Evolutionary conservation across 2,797 vertebrate genomes (phyloP), one percentile per base, ranked within the genome.

Genomic region (Halcyon leucocephala): DNA sequence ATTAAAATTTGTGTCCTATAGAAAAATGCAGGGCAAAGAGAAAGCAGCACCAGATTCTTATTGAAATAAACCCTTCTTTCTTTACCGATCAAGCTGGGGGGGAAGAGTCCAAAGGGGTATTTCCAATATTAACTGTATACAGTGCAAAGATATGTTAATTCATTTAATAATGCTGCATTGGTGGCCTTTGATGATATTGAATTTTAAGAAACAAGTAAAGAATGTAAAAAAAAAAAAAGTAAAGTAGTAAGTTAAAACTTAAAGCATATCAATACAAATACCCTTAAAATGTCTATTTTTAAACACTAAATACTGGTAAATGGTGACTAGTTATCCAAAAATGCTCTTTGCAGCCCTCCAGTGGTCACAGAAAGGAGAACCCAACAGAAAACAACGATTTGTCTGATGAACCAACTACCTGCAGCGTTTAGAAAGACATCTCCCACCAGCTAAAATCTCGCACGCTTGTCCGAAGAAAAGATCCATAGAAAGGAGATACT

Each of bases 281-380:
- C 80, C 84, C 49, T 60, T 86, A 73, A 94, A 96, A 93, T 9
- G 20, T 24, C 79, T 95, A 60, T 85, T 96, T 96, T 95, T 61
- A 86, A 97, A 72, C 31, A 84, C 72, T 82, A 93, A 10, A 69
- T 39, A 77, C 37, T 35, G 18, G 66, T 21, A 92, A 76, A 89
- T 46, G 11, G 31, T 29, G 24, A n/a, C 21, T 58, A 28, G n/a
- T n/a, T 73, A n/a, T 14, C 52, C 58, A 93, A 82, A 86, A 90
- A 58, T 61, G 90, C 97, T 97, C 98, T 98, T 94, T 98, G 97
- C 97, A 94, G 97, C 98, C 98, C 97, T 95, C 98, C 81, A 96
- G 97, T 76, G 98, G 98, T 37, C 64, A 71, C n/a, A n/a, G n/a
- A n/a, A n/a, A n/a, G n/a, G n/a, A n/a, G n/a, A n/a, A n/a, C n/a